A percentile compares a stretch with the other conserved stretches of the same genome.
Conservation (phyloP, 2,888 invertebrate species). For the Xestia c-nigrum region DNA sequence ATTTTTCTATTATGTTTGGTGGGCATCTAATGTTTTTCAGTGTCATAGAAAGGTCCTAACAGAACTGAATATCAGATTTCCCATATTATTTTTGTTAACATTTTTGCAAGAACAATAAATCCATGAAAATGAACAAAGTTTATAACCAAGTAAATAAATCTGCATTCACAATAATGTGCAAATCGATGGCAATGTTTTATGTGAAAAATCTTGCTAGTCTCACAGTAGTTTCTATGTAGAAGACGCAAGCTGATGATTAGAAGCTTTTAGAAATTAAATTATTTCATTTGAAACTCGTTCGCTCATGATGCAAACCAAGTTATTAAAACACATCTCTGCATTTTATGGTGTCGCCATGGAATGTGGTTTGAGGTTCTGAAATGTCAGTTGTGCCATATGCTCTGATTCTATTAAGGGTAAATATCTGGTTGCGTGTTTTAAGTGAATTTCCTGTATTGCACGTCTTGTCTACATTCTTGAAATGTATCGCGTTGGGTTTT, state of each 20-base stretch:
- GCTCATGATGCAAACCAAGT: constrained; percentile 1
- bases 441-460: constrained; percentile 61
- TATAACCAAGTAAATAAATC: neutral
- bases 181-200: neutral
- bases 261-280: neutral
- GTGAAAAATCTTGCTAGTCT: neutral
- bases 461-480: constrained; percentile 34
- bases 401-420: constrained; percentile 47
- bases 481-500: constrained; percentile 23
- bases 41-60: neutral
- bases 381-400: constrained; percentile 22
- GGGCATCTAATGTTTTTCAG: neutral
- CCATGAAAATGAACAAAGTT: neutral
- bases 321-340: constrained; percentile 8
- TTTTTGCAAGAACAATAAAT: no score
- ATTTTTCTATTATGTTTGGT: neutral
- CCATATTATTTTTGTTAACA: neutral
- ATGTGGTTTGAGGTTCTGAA: constrained; percentile 24
- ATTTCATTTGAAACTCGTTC: neutral
- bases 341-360: constrained; percentile 12
- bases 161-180: no score
- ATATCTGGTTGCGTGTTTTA: constrained; percentile 38
- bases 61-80: neutral
- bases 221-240: neutral
- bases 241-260: neutral